phyloP scores from a whole-genome alignment of 1,140 invertebrate genomes.

The Drosophila repletoides region DNA sequence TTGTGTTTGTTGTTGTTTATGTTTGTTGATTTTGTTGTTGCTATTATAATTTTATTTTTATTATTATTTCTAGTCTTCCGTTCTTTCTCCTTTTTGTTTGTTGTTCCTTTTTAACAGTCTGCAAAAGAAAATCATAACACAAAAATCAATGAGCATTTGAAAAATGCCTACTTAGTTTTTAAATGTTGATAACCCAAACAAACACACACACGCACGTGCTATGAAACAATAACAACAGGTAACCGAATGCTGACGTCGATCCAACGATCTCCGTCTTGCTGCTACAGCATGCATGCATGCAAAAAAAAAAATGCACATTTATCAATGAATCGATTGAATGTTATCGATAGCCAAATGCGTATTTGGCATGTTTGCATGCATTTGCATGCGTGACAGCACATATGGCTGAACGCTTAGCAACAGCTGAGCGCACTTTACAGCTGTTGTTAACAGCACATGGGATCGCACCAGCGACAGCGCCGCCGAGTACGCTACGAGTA shows the following conservation, averaged over 20 bases:
- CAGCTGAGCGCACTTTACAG: constrained; percentile 22
- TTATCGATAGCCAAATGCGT: constrained; percentile 26
- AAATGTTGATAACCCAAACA: too few relatives aligned
- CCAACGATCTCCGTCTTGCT: not conserved
- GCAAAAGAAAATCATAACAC: constrained; percentile 16
- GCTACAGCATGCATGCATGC: too few relatives aligned
- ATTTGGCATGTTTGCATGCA: not conserved
- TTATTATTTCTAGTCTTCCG: constrained; percentile 71
- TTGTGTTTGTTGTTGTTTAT: not conserved
- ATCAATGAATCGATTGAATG: constrained; percentile 31
- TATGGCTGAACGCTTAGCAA: not conserved
- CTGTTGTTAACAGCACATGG: constrained; percentile 31
- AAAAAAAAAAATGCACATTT: too few relatives aligned
- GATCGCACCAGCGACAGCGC: constrained; percentile 15
- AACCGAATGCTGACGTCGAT: constrained; percentile 11
- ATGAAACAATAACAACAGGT: not conserved
- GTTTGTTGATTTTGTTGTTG: constrained; percentile 25
- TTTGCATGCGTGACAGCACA: not conserved
- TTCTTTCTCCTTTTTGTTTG: constrained; percentile 72
- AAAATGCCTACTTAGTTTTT: not conserved
- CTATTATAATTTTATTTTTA: constrained; percentile 36
- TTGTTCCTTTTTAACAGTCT: constrained; percentile 77
- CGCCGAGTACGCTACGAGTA: not conserved
- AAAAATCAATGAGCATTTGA: not conserved
- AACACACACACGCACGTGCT: not conserved